These are phyloP conservation scores for Scatophagus argus DNA, from an alignment of 2,113 vertebrate genomes.

Conservation along the genomic window DNA sequence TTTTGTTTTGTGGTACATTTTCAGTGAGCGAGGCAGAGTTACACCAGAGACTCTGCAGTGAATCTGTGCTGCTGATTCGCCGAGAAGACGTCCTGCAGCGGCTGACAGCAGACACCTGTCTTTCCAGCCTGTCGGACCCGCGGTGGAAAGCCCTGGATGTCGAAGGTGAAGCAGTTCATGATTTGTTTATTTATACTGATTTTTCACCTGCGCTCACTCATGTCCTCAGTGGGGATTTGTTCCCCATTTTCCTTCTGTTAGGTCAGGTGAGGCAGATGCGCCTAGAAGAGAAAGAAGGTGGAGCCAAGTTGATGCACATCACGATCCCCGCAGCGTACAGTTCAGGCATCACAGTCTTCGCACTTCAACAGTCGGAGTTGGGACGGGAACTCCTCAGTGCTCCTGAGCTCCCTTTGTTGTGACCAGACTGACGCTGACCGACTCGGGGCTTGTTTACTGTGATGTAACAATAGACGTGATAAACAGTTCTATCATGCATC, in stretches of 20 bases:
- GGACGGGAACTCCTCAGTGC: conserved; percentile 71
- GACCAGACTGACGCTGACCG: neutral
- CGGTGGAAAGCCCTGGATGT: conserved; percentile 80
- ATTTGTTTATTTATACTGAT: neutral
- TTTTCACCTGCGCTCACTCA: neutral
- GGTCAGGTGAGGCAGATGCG: conserved; percentile 80
- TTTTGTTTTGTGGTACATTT: neutral
- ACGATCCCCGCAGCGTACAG: conserved; percentile 82
- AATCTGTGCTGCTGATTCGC: conserved; percentile 82
- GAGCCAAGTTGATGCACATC: conserved; percentile 64
- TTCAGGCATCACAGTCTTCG: conserved; percentile 82
- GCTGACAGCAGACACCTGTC: conserved; percentile 39
- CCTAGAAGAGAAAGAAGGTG: conserved; percentile 58
- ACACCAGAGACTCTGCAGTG: conserved; percentile 81
- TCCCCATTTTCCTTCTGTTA: conserved; percentile 15
- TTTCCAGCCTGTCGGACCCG: conserved; percentile 59
- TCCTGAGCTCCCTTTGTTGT: conserved; percentile 75
- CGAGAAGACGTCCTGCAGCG: conserved; percentile 82
- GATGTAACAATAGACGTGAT: neutral
- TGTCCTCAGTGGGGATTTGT: neutral
- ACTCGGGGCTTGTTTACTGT: conserved; percentile 14
- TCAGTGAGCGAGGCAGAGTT: conserved; percentile 74
- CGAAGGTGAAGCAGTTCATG: conserved; percentile 64
- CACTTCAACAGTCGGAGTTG: conserved; percentile 53
- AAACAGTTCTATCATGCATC: too few species aligned